Evolutionary conservation across 2,113 vertebrate species (phyloP).

Genomic region (Athene cunicularia): DNA sequence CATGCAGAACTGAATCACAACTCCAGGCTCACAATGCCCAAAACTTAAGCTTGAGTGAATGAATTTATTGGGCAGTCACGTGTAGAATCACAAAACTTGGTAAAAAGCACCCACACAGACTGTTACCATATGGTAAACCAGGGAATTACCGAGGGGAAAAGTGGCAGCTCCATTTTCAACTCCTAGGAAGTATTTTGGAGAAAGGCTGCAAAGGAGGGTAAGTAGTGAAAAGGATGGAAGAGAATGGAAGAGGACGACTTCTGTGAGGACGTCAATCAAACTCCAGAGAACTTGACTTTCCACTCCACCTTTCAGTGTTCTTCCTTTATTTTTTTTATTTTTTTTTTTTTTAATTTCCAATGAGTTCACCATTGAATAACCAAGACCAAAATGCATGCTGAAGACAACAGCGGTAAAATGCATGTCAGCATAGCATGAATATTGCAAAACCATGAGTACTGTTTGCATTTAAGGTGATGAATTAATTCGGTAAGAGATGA

Average conservation of each 20-base stretch:
- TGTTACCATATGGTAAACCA: background rate
- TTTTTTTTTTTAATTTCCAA: background rate
- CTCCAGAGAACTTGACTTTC: background rate
- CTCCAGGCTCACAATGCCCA: fast-evolving
- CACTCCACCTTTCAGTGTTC: background rate
- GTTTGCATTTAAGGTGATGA: too few species aligned
- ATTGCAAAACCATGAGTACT: background rate
- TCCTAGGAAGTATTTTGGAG: background rate
- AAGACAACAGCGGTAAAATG: fast-evolving
- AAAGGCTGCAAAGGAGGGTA: background rate
- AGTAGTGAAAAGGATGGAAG: background rate
- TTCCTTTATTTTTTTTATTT: background rate
- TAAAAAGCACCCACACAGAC: background rate
- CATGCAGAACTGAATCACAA: background rate
- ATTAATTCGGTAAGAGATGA: too few species aligned
- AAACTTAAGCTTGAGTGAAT: background rate
- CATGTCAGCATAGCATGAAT: fast-evolving
- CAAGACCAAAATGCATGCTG: background rate
- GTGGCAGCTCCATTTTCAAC: background rate
- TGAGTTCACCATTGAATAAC: background rate
- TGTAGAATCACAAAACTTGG: background rate
- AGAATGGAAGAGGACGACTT: background rate
- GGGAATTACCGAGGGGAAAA: background rate
- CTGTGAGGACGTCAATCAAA: background rate
- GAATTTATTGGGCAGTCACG: background rate